Evolutionary conservation across 2,888 invertebrate species (phyloP), one percentile per base, ranked within the genome.

Genomic region (Pristionchus maxplancki): DNA sequence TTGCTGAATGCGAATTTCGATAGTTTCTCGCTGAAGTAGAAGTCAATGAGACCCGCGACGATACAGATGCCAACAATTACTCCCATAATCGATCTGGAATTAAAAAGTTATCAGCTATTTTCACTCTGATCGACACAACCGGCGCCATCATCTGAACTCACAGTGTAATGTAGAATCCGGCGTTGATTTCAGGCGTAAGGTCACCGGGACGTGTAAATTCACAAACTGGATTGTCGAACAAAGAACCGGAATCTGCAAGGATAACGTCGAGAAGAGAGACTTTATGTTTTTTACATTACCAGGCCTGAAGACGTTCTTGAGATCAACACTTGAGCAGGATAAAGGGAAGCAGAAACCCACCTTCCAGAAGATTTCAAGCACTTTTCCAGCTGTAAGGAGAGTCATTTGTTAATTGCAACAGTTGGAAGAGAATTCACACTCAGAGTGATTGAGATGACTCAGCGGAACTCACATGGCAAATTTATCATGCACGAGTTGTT

Each of bases 111-210:
- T 31, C 53, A 13, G 64, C 9, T 20, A 24, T 24, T 62, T 15
- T 58, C 24, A 5, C 11, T 58, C 15, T 58, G 8, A 5, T 15
- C 9, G 58, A 17, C 17, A 9, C 4, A 20, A 58, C 58, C 15
- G 4, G 5, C 58, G 4, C 58, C 58, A 15, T 13, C 4, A 58
- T 44, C 8, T 28, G 31, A 64, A 62, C 85, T 28, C 4, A 85
- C 85, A 44, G 37, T 1, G 67, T 44, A 31, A 85, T 64, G 67
- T 85, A 85, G 67, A 85, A 85, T n/a, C 64, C 85, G 4, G 44
- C 85, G n/a, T n/a, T 62, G 0, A 28, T 74, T 40, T 37, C 40
- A 40, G 37, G 40, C 2, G 31, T n/a, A 5, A 24, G 4, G 40
- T 74, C 74, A 24, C 31, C 44, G 8, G 74, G n/a, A 3, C n/a